phyloP scores from a whole-genome alignment of 2,888 invertebrate genomes.

The Timandra comae region DNA sequence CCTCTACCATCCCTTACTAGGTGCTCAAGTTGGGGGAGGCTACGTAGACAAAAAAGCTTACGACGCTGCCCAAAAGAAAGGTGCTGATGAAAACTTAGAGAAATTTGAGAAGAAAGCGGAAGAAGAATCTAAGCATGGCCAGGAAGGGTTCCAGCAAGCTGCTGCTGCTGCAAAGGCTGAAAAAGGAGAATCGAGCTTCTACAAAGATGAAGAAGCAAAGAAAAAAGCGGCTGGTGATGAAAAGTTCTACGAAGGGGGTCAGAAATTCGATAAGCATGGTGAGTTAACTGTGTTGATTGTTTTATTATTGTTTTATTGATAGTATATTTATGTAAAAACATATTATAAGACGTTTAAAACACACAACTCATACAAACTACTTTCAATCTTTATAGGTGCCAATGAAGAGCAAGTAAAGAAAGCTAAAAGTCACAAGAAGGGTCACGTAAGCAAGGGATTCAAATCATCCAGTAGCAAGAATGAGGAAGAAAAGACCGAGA shows the following conservation, averaged over 20 bases:
- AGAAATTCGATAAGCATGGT: slow-evolving; percentile 78
- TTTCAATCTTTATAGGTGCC: slow-evolving; percentile 53
- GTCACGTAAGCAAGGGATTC: slow-evolving; percentile 81
- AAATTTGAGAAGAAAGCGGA: slow-evolving; percentile 74
- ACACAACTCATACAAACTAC: too few relatives aligned
- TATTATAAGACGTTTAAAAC: too few relatives aligned
- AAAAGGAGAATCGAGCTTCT: slow-evolving; percentile 69
- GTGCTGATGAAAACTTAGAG: slow-evolving; percentile 72
- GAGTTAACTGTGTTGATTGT: slow-evolving; percentile 15
- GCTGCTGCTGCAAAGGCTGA: slow-evolving; percentile 74
- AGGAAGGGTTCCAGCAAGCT: slow-evolving; percentile 75
- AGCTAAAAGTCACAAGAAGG: slow-evolving; percentile 79
- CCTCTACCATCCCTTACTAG: slow-evolving; percentile 57
- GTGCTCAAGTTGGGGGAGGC: slow-evolving; percentile 61
- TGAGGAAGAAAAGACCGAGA: slow-evolving; percentile 80
- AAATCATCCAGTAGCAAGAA: slow-evolving; percentile 81
- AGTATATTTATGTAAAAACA: too few relatives aligned
- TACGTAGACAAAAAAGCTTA: slow-evolving; percentile 76
- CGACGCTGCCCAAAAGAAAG: slow-evolving; percentile 75
- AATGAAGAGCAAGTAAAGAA: slow-evolving; percentile 75
- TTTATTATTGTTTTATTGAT: neutral
- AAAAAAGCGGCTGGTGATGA: slow-evolving; percentile 78
- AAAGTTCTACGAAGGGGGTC: slow-evolving; percentile 76
- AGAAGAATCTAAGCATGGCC: slow-evolving; percentile 73
- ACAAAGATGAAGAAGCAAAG: slow-evolving; percentile 74